These are phyloP conservation scores for Ischnura elegans DNA, from an alignment of 2,888 invertebrate genomes.

Conservation along the genomic window DNA sequence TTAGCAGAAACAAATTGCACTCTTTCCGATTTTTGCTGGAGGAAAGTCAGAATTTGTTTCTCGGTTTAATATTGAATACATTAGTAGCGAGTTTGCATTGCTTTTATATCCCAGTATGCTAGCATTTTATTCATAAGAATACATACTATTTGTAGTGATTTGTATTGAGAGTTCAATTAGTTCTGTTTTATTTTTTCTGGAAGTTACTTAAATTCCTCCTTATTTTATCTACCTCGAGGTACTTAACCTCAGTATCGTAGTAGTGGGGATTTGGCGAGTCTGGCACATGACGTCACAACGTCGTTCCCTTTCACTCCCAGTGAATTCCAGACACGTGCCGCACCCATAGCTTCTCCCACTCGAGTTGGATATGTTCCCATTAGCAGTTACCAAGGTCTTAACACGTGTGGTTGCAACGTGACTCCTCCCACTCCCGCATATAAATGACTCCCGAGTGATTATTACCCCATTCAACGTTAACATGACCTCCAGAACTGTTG, in stretches of 20 bases:
- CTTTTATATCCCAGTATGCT: constrained; percentile 86
- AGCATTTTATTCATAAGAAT: constrained; percentile 86
- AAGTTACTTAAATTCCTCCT: constrained; percentile 80
- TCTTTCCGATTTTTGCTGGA: constrained; percentile 89
- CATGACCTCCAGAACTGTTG: too few relatives aligned
- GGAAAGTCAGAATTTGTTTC: constrained; percentile 89
- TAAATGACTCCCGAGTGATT: too few relatives aligned
- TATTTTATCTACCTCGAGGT: constrained; percentile 84
- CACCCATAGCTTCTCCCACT: too few relatives aligned
- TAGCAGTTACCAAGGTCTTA: too few relatives aligned
- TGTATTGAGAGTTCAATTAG: constrained; percentile 81
- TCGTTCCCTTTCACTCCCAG: too few relatives aligned
- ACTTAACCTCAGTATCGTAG: constrained; percentile 86
- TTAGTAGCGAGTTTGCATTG: constrained; percentile 85
- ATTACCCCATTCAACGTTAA: too few relatives aligned
- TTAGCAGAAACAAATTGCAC: constrained; percentile 87
- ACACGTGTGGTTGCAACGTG: too few relatives aligned
- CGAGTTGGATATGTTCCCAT: too few relatives aligned
- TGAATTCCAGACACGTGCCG: too few relatives aligned
- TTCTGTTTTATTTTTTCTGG: constrained; percentile 81
- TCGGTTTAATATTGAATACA: constrained; percentile 89
- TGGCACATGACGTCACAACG: too few relatives aligned
- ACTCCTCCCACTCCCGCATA: too few relatives aligned
- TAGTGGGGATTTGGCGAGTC: too few relatives aligned
- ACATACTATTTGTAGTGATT: constrained; percentile 81